Evolutionary conservation across 2,797 vertebrate genomes (phyloP).

Genomic region (Poecilia gillii): DNA sequence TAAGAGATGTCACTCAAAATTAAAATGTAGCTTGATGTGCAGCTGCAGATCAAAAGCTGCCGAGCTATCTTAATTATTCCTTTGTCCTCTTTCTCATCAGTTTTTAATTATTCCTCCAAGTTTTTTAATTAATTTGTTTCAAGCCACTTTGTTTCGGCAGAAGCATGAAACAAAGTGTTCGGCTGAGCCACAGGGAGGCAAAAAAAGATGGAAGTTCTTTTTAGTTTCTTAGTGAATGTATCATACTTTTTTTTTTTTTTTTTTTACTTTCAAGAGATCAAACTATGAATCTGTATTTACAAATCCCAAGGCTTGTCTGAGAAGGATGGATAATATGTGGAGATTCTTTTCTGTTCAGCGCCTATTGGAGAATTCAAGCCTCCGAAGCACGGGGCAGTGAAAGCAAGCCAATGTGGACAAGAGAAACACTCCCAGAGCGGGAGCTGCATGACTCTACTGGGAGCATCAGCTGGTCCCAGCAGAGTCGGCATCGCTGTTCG

Average conservation of each 20-base stretch:
- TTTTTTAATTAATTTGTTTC: conserved; percentile 71
- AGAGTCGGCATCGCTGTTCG: conserved; percentile 34
- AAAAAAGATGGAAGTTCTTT: conserved; percentile 17
- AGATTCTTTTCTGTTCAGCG: conserved; percentile 10
- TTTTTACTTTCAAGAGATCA: conserved; percentile 36
- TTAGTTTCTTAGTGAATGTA: conserved; percentile 36
- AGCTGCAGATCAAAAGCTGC: conserved; percentile 41
- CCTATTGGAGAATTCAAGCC: conserved; percentile 12
- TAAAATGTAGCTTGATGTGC: conserved; percentile 17
- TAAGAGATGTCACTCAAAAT: conserved; percentile 48
- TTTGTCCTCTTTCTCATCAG: conserved; percentile 57
- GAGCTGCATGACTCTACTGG: conserved; percentile 19
- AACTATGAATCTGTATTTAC: conserved; percentile 35
- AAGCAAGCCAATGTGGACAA: conserved; percentile 35
- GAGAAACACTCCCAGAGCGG: conserved; percentile 34
- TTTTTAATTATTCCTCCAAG: conserved; percentile 59
- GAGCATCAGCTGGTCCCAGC: conserved; percentile 31
- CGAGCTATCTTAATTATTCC: conserved; percentile 44
- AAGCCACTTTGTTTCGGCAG: conserved; percentile 32
- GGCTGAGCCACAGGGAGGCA: background rate
- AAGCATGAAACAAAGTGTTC: conserved; percentile 40
- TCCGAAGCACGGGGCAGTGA: conserved; percentile 26
- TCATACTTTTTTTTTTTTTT: conserved; percentile 10
- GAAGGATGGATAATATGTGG: conserved; percentile 43
- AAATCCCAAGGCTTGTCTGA: conserved; percentile 34